A percentile compares a stretch with the other conserved stretches of the same genome.
phyloP scores from a whole-genome alignment of 2,888 invertebrate species.

The Pristionchus fissidentatus region DNA sequence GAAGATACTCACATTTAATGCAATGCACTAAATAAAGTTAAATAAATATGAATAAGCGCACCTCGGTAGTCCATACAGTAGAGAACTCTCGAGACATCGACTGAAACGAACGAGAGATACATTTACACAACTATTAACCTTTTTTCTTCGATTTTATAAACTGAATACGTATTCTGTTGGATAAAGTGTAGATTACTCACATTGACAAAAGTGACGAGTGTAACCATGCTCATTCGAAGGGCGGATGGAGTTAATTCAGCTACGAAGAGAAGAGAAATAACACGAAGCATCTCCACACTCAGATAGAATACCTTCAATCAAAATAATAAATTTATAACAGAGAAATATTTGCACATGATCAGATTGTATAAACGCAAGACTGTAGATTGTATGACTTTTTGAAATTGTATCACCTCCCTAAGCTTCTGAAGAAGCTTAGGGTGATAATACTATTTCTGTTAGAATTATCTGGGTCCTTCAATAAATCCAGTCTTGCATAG shows the following conservation, averaged over 20 bases:
- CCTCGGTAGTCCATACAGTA: neutral
- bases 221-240: neutral
- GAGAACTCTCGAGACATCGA: neutral
- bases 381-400: too few relatives aligned
- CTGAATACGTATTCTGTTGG: too few relatives aligned
- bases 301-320: neutral
- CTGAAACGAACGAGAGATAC: neutral
- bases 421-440: too few relatives aligned
- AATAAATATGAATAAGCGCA: neutral
- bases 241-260: constrained; percentile 18
- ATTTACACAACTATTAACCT: too few relatives aligned
- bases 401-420: too few relatives aligned
- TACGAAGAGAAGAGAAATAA: neutral
- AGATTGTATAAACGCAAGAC: too few relatives aligned
- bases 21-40: neutral
- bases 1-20: neutral
- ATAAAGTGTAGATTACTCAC: neutral
- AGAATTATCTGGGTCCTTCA: too few relatives aligned
- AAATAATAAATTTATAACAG: neutral
- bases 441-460: too few relatives aligned
- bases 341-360: neutral
- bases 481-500: too few relatives aligned
- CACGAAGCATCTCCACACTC: neutral
- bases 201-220: neutral
- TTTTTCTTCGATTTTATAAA: too few relatives aligned